Evolutionary conservation across 2,797 vertebrate species (phyloP), one percentile per base, ranked within the genome.

Genomic region (Selene dorsalis): DNA sequence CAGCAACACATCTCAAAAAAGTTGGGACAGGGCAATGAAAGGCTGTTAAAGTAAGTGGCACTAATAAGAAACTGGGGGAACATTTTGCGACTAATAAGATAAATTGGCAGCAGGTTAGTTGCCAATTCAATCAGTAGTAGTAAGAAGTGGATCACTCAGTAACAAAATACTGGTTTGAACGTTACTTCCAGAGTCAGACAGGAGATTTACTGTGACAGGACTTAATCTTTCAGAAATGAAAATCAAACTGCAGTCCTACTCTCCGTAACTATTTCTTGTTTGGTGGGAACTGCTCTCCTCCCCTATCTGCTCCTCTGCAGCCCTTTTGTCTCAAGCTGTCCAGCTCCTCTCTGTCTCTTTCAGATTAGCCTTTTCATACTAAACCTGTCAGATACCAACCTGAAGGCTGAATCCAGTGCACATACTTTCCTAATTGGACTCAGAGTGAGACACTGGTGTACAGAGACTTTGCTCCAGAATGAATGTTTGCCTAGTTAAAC

Each of bases 391-490:
- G 45, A 70, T 32, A 20, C 73, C 45, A 83, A 58, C 68, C 85
- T 80, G 88, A 81, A 79, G 61, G 87, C 80, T 74, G 60, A 84
- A 84, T 90, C 83, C 82, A n/a, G 69, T 4, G 22, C 88, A 86
- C 84, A 86, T 55, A 73, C 79, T 30, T 77, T 69, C 50, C 92
- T 91, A 91, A 93, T 93, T 93, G 89, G 88, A 67, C 88, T 90
- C 72, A 84, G 79, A 69, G 28, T 6, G n/a, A 88, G 84, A 79
- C 86, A 20, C 64, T 60, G 38, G 71, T 47, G 57, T 62, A 74
- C 43, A 80, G 48, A 48, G 62, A 85, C n/a, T 67, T 71, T 58
- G 59, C 56, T 52, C 48, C 59, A 65, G 17, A 79, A 79, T 60
- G 43, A 80, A 79, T 69, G 60, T 57, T 32, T 61, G 48, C 47